Evolutionary conservation across 2,888 invertebrate genomes (phyloP).

Genomic region (Aporophyla lueneburgensis): DNA sequence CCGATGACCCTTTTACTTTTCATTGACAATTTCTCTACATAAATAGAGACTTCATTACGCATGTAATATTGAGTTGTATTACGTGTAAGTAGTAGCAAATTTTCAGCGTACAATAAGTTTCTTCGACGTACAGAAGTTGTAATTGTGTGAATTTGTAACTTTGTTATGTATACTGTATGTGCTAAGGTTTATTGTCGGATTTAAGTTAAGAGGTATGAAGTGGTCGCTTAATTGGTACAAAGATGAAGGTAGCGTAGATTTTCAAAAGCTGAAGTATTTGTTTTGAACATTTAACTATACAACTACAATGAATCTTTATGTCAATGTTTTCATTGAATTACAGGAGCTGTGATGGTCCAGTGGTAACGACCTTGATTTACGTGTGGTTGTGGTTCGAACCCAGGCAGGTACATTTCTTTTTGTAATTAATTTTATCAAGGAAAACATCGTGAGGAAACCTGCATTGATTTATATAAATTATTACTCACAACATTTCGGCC

Average conservation of each 20-base stretch:
- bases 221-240: neutral
- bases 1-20: neutral
- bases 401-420: neutral
- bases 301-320: neutral
- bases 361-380: too few species aligned
- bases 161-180: conserved; percentile 21
- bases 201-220: conserved; percentile 1
- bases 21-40: neutral
- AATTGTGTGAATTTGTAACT: conserved; percentile 29
- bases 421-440: neutral
- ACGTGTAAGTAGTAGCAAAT: conserved; percentile 18
- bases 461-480: neutral
- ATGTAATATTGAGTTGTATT: neutral
- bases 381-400: neutral
- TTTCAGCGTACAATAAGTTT: conserved; percentile 26
- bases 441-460: neutral
- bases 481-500: neutral
- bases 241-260: neutral
- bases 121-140: neutral
- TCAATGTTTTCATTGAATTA: neutral
- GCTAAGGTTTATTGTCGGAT: conserved; percentile 18
- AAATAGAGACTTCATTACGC: neutral
- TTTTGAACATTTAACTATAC: neutral
- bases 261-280: neutral
- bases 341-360: neutral